These are phyloP conservation scores for Anoplopoma fimbria DNA, from an alignment of 2,113 vertebrate species.

Conservation along the genomic window DNA sequence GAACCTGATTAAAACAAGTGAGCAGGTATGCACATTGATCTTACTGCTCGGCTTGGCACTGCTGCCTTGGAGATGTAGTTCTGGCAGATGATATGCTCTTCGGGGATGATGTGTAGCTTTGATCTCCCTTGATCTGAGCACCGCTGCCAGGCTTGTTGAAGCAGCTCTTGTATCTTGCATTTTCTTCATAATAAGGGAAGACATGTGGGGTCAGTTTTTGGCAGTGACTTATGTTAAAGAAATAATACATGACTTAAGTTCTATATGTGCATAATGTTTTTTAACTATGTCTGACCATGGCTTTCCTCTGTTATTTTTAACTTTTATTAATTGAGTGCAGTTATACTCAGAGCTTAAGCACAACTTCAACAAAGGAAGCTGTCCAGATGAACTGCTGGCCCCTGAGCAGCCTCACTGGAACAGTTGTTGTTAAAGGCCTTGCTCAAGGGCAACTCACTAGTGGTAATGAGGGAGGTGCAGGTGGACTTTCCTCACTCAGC, in stretches of 20 bases:
- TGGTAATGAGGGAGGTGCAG: neutral
- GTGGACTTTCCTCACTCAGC: neutral
- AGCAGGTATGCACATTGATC: constrained; percentile 46
- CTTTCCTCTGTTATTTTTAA: neutral
- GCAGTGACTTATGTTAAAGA: neutral
- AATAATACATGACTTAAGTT: neutral
- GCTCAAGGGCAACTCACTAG: neutral
- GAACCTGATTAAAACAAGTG: constrained; percentile 52
- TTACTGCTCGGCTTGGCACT: constrained; percentile 31
- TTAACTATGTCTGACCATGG: neutral
- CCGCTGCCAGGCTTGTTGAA: constrained; percentile 66
- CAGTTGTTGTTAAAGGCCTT: neutral
- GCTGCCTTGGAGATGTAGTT: constrained; percentile 64
- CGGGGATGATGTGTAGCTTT: constrained; percentile 48
- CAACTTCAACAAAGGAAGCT: neutral
- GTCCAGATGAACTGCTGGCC: neutral
- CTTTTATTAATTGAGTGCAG: neutral
- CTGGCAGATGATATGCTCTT: constrained; percentile 65
- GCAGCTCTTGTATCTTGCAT: neutral
- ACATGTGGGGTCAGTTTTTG: neutral
- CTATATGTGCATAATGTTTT: neutral
- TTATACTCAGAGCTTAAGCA: no score
- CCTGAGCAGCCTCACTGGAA: neutral
- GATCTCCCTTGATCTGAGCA: constrained; percentile 63
- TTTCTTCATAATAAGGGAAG: neutral